phyloP scores from a whole-genome alignment of 1,140 invertebrate species.

The Lucilia cuprina region DNA sequence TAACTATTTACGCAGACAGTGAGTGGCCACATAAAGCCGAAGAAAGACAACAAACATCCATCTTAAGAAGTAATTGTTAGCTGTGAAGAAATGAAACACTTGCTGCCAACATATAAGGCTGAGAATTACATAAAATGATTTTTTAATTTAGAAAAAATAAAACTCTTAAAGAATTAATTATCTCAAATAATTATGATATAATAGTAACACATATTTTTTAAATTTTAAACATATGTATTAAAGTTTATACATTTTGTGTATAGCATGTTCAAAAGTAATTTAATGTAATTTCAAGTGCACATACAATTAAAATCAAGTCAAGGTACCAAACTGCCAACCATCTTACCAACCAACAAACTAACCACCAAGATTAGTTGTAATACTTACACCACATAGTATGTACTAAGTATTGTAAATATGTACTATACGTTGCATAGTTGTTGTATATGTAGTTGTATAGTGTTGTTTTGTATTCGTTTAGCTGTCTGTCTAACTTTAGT shows the following conservation, averaged over 20 bases:
- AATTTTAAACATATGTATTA: not conserved
- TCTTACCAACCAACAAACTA: not conserved
- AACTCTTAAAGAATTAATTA: too few relatives aligned
- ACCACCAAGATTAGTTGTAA: not conserved
- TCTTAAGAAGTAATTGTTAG: too few relatives aligned
- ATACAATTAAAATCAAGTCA: not conserved
- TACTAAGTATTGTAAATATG: not conserved
- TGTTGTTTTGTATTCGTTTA: not conserved
- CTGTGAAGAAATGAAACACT: too few relatives aligned
- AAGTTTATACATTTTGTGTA: not conserved
- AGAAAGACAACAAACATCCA: too few relatives aligned
- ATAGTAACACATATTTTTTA: not conserved
- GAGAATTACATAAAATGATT: too few relatives aligned
- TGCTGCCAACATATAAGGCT: too few relatives aligned
- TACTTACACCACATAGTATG: not conserved
- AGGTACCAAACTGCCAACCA: not conserved
- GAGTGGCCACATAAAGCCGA: too few relatives aligned
- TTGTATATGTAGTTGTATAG: not conserved
- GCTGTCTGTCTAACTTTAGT: not conserved
- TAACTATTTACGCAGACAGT: too few relatives aligned
- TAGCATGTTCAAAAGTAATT: not conserved
- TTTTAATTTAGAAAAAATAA: too few relatives aligned
- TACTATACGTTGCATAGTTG: not conserved
- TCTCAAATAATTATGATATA: not conserved
- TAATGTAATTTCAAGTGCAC: not conserved